Percentiles rank a stretch among this genome's conserved stretches.
phyloP scores from a whole-genome alignment of 2,888 invertebrate species.

The Drosophila testacea region DNA sequence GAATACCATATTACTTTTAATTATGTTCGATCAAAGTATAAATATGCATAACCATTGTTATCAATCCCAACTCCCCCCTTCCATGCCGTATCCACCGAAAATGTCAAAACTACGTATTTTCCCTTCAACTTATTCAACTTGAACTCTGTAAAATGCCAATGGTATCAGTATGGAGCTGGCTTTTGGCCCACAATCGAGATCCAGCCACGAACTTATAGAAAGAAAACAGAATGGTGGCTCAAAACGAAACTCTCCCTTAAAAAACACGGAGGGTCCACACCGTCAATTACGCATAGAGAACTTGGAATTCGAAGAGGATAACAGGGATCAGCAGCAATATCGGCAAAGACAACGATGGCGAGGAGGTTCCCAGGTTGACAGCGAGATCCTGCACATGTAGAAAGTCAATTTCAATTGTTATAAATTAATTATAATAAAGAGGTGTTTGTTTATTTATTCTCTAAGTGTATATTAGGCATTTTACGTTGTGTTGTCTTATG shows the following conservation, averaged over 20 bases:
- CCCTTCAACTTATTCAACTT: constrained; percentile 4
- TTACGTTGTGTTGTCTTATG: constrained; percentile 16
- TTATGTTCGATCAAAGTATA: constrained; percentile 5
- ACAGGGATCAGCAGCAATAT: constrained; percentile 58
- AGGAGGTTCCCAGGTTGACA: constrained; percentile 10
- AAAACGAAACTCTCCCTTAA: background rate
- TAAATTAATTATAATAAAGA: background rate
- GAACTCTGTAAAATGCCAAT: constrained; percentile 5
- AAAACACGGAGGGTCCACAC: background rate
- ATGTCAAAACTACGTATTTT: constrained; percentile 25
- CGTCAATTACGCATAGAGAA: constrained; percentile 58
- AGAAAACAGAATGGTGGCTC: background rate
- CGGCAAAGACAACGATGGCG: constrained; percentile 38
- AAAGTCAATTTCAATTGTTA: constrained; percentile 33
- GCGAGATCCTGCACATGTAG: constrained; percentile 46
- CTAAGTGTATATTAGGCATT: background rate
- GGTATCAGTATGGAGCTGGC: constrained; percentile 16
- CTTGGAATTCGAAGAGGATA: constrained; percentile 64
- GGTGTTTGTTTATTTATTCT: constrained; percentile 10
- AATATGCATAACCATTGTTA: constrained; percentile 43
- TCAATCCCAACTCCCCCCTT: constrained; percentile 39
- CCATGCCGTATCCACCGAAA: constrained; percentile 43
- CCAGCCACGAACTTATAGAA: constrained; percentile 16
- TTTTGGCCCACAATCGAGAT: constrained; percentile 25
- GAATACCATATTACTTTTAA: constrained; percentile 16